A percentile compares a stretch with the other conserved stretches of the same genome.
phyloP scores from a whole-genome alignment of 2,888 invertebrate species.

The Microplitis deprimator region DNA sequence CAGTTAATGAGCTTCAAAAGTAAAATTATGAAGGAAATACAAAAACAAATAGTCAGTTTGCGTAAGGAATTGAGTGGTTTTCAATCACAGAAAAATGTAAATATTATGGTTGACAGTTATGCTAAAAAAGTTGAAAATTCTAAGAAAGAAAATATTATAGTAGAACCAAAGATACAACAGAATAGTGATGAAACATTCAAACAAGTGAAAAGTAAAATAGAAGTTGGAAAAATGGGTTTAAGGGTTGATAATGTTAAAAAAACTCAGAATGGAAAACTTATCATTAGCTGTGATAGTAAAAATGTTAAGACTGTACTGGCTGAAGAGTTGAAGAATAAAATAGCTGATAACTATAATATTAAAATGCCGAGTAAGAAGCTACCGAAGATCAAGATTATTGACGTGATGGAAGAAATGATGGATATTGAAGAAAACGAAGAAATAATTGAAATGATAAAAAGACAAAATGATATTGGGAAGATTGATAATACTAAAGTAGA shows the following conservation, averaged over 20 bases:
- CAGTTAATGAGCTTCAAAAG: background rate
- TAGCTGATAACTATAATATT: conserved; percentile 25
- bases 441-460: conserved; percentile 15
- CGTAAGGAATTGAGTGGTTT: background rate
- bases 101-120: conserved; percentile 18
- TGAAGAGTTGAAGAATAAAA: background rate
- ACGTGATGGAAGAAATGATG: conserved; percentile 9
- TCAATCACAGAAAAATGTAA: background rate
- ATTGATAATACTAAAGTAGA: conserved; percentile 2
- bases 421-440: conserved; percentile 15
- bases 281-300: conserved; percentile 11
- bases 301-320: conserved; percentile 14
- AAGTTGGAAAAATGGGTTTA: conserved; percentile 9
- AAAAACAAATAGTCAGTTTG: background rate
- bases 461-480: conserved; percentile 15
- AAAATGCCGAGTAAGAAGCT: conserved; percentile 23
- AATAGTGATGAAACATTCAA: conserved; percentile 6
- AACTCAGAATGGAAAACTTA: conserved; percentile 17
- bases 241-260: conserved; percentile 15
- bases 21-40: background rate
- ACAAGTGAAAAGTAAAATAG: background rate
- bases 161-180: background rate
- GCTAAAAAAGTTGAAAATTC: background rate
- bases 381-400: conserved; percentile 28
- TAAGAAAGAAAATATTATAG: background rate